Percentiles rank a stretch among this genome's conserved stretches.
Conservation (phyloP, 2,888 invertebrate genomes). For the Hyles lineata region DNA sequence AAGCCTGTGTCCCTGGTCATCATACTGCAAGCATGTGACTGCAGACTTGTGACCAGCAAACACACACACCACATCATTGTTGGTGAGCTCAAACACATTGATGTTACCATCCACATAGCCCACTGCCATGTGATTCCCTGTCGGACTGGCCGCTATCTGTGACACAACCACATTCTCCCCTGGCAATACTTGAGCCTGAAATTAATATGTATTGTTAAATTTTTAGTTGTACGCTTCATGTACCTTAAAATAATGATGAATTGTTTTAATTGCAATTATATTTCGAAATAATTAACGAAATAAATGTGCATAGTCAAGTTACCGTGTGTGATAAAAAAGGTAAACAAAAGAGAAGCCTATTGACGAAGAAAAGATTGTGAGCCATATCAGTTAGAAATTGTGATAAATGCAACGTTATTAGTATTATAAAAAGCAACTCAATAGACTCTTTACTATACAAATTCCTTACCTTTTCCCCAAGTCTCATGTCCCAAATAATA, state of each 20-base stretch:
- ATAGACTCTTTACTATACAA: not conserved
- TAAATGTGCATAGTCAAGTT: too few species aligned
- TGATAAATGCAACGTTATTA: too few species aligned
- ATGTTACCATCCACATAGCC: constrained; percentile 96
- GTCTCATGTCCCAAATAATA: constrained; percentile 96
- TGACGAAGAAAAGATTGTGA: not conserved
- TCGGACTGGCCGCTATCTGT: constrained; percentile 89
- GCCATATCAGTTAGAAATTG: too few species aligned
- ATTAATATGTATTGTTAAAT: constrained; percentile 35
- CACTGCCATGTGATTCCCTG: constrained; percentile 92
- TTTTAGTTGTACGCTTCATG: too few species aligned
- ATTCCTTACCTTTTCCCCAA: constrained; percentile 89
- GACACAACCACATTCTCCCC: constrained; percentile 94
- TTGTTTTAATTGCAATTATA: too few species aligned
- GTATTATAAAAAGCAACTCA: too few species aligned
- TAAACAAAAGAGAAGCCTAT: not conserved
- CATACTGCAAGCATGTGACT: constrained; percentile 93
- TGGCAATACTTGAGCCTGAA: constrained; percentile 89
- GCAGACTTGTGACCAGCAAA: constrained; percentile 94
- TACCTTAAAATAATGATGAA: too few species aligned
- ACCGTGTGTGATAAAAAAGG: not conserved
- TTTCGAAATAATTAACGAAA: too few species aligned
- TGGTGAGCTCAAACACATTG: constrained; percentile 91
- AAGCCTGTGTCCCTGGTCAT: constrained; percentile 91
- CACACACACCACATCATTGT: constrained; percentile 88